Evolutionary conservation across 2,113 vertebrate genomes (phyloP).

Genomic region (Jaculus jaculus): DNA sequence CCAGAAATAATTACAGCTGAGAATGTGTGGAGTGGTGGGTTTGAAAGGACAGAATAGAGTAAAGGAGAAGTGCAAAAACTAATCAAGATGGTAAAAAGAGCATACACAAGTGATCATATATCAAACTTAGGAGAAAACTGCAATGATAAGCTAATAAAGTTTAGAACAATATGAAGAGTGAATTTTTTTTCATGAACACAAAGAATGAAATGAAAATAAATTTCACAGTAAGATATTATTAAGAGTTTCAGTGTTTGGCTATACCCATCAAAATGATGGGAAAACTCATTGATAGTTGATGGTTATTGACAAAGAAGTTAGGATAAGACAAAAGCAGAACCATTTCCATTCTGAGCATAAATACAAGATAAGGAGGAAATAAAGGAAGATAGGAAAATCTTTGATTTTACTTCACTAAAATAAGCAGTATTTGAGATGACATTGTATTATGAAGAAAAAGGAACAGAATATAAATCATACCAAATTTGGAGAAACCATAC

Average conservation of each 20-base stretch:
- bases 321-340: background rate
- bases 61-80: constrained; percentile 74
- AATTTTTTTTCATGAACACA: constrained; percentile 77
- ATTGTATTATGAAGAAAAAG: background rate
- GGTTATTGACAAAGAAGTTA: background rate
- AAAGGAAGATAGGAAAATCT: background rate
- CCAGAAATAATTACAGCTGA: constrained; percentile 75
- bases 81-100: constrained; percentile 76
- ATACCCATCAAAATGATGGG: background rate
- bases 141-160: constrained; percentile 79
- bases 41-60: constrained; percentile 64
- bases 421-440: background rate
- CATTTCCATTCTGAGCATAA: background rate
- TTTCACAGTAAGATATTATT: constrained; percentile 49
- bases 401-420: background rate
- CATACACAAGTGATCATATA: constrained; percentile 73
- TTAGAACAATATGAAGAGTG: constrained; percentile 53
- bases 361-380: background rate
- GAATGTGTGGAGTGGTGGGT: background rate
- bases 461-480: background rate
- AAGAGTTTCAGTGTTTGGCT: constrained; percentile 4
- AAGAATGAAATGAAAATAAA: constrained; percentile 48
- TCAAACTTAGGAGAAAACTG: constrained; percentile 69
- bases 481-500: background rate
- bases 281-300: background rate